Evolutionary conservation across 2,797 vertebrate genomes (phyloP).

Genomic region (Coregonus sp.): DNA sequence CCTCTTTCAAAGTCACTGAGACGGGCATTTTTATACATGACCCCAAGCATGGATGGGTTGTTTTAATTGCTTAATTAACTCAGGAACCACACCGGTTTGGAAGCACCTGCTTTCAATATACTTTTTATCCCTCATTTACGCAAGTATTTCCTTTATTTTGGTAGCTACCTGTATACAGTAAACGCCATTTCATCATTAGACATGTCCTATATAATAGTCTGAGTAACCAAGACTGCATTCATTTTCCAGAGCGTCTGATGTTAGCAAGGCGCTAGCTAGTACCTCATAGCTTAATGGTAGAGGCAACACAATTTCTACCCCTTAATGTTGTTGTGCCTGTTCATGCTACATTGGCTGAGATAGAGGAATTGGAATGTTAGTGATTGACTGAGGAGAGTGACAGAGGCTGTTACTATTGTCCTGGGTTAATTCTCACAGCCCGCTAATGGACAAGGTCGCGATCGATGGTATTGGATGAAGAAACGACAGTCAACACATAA

Average conservation of each 20-base stretch:
- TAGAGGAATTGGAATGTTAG: background rate
- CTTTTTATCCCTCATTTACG: too few relatives aligned
- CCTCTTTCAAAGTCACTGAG: too few relatives aligned
- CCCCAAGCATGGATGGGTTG: too few relatives aligned
- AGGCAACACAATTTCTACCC: slow-evolving; percentile 21
- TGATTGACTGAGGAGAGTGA: background rate
- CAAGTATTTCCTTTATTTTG: too few relatives aligned
- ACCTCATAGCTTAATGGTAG: slow-evolving; percentile 32
- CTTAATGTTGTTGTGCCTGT: slow-evolving; percentile 28
- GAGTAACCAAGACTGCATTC: background rate
- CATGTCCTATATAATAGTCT: background rate
- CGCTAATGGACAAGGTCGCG: background rate
- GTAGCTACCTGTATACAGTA: too few relatives aligned
- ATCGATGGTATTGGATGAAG: background rate
- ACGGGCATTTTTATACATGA: too few relatives aligned
- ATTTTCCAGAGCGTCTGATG: slow-evolving; percentile 3
- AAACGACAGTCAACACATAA: background rate
- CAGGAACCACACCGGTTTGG: too few relatives aligned
- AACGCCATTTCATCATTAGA: slow-evolving; percentile 6
- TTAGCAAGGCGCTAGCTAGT: slow-evolving; percentile 3
- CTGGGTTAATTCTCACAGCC: background rate
- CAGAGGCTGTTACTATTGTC: background rate
- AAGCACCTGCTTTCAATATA: too few relatives aligned
- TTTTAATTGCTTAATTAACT: too few relatives aligned
- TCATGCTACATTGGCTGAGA: slow-evolving; percentile 29